Base-by-base conservation (phyloP, 1,140 invertebrate genomes). In the Papilio helenus region DNA sequence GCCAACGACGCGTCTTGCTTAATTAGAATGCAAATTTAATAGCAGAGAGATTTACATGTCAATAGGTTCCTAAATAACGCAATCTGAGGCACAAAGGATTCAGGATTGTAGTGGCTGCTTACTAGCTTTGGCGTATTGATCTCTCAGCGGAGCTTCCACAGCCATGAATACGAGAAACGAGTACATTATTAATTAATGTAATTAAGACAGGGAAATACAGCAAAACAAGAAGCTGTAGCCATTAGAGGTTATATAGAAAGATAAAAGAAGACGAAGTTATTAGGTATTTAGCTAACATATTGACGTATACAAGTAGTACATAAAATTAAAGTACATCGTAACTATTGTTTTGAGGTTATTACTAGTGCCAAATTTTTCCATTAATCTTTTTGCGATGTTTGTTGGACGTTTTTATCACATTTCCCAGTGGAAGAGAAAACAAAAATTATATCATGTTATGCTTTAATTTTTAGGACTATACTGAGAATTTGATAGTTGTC, bases 11-110 rank as follows among this genome's bases (percentile, higher is more conserved):
- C 86, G 85, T 86, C 86, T 93, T 92, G 58, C 55, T 77, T 93
- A 93, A 93, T 92, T 90, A 92, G 91, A 89, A 92, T 93, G 91
- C 91, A 91, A 93, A 93, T 92, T 92, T 93, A 92, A 93, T 92
- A 92, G 90, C 88, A 85, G 81, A 90, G 90, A 86, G 87, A 92
- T 93, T 93, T 92, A 92, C 90, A 92, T 93, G 89, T 92, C 92
- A 92, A 92, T 92, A 88, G 90, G 78, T 85, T 80, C 85, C 87
- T 87, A 91, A 90, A 92, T 90, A 90, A 91, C 85, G 87, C 86
- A 88, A 90, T 88, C 87, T 84, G 77, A 79, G 82, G 85, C 82
- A 93, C 88, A 93, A 93, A 92, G 88, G 90, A 83, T 84, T 83
- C 71, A 78, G 81, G 81, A 72, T 83, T 79, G 80, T 83, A 46